Evolutionary conservation across 2,113 vertebrate genomes (phyloP), one percentile per base, ranked within the genome.

Genomic region (Gorsachius goisagi): DNA sequence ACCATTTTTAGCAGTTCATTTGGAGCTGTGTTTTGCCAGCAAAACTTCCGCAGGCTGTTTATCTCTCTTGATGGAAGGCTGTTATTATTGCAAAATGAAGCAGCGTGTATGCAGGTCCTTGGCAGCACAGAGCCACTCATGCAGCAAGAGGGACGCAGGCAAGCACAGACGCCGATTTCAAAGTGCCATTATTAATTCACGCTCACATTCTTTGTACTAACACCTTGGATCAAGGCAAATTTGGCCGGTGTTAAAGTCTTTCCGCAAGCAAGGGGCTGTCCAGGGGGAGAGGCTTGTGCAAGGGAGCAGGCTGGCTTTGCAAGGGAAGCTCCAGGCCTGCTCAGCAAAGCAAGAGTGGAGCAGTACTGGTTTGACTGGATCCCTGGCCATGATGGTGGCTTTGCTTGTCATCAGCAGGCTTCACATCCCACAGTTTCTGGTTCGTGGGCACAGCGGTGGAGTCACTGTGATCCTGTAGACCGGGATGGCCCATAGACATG

Each of bases 1-100:
- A 67, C 32, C 67, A 15, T 67, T 96, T 96, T 93, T 63, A 96
- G 83, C 79, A 90, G 82, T 33, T 91, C 75, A 22, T 85, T 85
- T 85, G 55, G 67, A 83, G 72, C 10, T 45, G 35, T 27, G 50
- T 91, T 96, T 92, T 74, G 79, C 92, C 92, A 88, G 92, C 83
- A 86, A 75, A 96, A 37, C 90, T 91, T 75, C 44, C 8, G 2
- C 39, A 4, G 2, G 8, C 88, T 90, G 52, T 84, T 79, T 68
- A 7, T 92, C 88, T 56, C 76, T 64, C 21, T 67, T 59, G 75
- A 83, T 4, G 4, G 66, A 81, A 93, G 85, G 76, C 68, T 96
- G 79, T 72, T 77, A 69, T 88, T 88, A 88, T n/a, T 75, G 88
- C 83, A 84, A 49, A 86, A 71, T 35, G 90, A 80, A 83, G 59